Percentiles rank a stretch among this genome's conserved stretches.
Evolutionary conservation across 2,888 invertebrate genomes (phyloP).

Genomic region (Entomobrya multifasciata): DNA sequence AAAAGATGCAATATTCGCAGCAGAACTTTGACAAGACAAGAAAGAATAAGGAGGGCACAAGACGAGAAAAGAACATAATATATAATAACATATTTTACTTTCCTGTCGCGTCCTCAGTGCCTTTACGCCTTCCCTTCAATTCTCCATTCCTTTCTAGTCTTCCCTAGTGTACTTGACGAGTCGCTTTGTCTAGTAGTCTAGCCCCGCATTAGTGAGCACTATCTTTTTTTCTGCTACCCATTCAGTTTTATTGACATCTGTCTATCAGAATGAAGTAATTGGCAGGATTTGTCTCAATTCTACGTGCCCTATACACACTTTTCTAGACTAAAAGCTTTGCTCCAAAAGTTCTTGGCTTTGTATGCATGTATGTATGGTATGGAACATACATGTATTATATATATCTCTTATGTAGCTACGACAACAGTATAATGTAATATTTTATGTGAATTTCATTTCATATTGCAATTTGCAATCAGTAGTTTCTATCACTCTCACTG

Average conservation of each 20-base stretch:
- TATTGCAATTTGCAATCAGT: too few relatives aligned
- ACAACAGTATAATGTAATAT: too few relatives aligned
- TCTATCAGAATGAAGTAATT: slow-evolving; percentile 66
- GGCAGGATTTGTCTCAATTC: slow-evolving; percentile 45
- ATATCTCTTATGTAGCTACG: too few relatives aligned
- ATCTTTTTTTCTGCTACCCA: slow-evolving; percentile 3
- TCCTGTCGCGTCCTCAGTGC: slow-evolving; percentile 12
- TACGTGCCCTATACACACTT: not conserved
- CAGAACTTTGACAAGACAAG: not conserved
- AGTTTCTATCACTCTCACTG: too few relatives aligned
- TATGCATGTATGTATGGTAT: too few relatives aligned
- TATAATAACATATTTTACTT: slow-evolving; percentile 14
- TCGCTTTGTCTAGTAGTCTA: slow-evolving; percentile 33
- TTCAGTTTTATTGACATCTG: slow-evolving; percentile 67
- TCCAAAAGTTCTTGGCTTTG: not conserved
- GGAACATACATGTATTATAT: too few relatives aligned
- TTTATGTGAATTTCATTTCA: too few relatives aligned
- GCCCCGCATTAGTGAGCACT: slow-evolving; percentile 18
- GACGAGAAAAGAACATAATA: not conserved
- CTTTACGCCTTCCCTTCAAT: slow-evolving; percentile 15
- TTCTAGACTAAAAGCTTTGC: not conserved
- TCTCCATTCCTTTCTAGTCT: not conserved
- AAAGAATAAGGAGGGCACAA: not conserved
- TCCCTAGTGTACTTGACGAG: not conserved
- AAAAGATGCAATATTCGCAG: not conserved